phyloP scores from a whole-genome alignment of 2,113 vertebrate genomes.

The Hydropotes inermis region DNA sequence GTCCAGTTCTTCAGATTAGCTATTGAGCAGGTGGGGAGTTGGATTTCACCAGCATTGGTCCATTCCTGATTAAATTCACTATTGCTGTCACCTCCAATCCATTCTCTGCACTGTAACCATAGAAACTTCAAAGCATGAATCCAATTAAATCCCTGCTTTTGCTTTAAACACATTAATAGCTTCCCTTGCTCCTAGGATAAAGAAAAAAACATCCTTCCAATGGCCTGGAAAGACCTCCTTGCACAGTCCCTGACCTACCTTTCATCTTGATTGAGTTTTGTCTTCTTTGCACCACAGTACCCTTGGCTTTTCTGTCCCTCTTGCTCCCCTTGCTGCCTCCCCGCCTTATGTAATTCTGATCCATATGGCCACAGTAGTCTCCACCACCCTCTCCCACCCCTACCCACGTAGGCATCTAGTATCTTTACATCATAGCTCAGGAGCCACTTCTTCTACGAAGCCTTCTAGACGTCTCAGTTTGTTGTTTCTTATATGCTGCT shows the following conservation, averaged over 20 bases:
- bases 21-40: not conserved
- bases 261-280: not conserved
- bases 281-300: not conserved
- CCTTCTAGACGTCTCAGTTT: not conserved
- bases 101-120: not conserved
- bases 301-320: not conserved
- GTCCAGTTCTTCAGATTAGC: not conserved
- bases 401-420: too few species aligned
- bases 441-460: not conserved
- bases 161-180: not conserved
- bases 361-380: rapidly evolving
- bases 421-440: not conserved
- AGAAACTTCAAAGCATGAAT: not conserved
- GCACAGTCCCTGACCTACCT: not conserved
- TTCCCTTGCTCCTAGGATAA: not conserved
- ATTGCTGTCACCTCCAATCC: not conserved
- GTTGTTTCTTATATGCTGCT: not conserved
- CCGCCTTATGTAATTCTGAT: not conserved
- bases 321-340: not conserved
- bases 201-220: not conserved
- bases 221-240: not conserved
- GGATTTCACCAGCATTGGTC: not conserved
- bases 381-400: not conserved
- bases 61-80: not conserved
- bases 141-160: not conserved